Base-by-base conservation (phyloP, 92 coral and sea anemone genomes). In the Montipora capitata region DNA sequence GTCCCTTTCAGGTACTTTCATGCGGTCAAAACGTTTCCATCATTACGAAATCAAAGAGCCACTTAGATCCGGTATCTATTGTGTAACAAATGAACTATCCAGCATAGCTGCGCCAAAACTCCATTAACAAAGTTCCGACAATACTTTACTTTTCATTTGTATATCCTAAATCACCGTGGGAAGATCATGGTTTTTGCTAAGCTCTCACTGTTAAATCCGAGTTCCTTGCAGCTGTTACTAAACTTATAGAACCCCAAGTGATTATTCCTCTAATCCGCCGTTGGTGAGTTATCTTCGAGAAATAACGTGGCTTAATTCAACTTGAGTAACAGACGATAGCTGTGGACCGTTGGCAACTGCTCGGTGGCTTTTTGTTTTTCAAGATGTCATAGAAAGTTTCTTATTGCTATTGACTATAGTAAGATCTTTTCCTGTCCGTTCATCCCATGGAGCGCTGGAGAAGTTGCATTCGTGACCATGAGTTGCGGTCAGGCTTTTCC, bases 181-280 rank as follows among this genome's bases (percentile, higher is more conserved):
- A 68, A 68, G 17, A 64, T 4, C 35, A 58, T 62, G 42, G n/a
- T 40, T 38, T 68, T 72, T 11, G 52, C 66, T 64, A 18, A 77
- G 77, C 77, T 81, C 85, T 49, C 40, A 40, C 85, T 13, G 85
- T 13, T 81, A 51, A 81, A 81, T 81, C 77, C 68, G 77, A 81
- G 77, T 54, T n/a, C 17, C 52, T 64, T 57, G 51, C 18, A 51
- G 52, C 54, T 73, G 40, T 65, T 15, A 49, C 51, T n/a, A 49
- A 39, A 61, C 48, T 51, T 72, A 81, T 44, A 65, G 71, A 68
- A 7, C 76, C 41, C 77, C 49, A 52, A 66, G 77, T 68, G 85
- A 40, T 68, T 68, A 77, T 15, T 63, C 59, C 61, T 16, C 77
- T 81, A 81, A 81, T 81, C 85, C 77, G 77, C 85, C 12, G 54